Evolutionary conservation across 2,797 vertebrate genomes (phyloP).

Genomic region (Rhinogobio ventralis): DNA sequence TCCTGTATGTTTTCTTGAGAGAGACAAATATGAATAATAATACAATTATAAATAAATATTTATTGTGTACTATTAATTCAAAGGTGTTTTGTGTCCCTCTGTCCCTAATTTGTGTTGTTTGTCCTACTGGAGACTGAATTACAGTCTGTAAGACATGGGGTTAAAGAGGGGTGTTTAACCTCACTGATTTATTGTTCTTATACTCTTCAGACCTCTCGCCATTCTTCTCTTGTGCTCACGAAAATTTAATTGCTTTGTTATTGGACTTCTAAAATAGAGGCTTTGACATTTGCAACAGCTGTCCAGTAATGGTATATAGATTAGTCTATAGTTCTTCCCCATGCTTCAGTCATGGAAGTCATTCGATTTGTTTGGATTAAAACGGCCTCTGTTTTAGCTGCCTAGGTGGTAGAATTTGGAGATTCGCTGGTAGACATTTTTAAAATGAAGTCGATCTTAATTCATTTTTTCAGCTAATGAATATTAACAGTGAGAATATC

Average conservation of each 20-base stretch:
- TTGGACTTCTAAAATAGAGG: constrained; percentile 57
- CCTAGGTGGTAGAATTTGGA: neutral
- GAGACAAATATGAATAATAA: neutral
- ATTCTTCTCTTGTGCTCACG: constrained; percentile 43
- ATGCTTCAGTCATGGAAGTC: constrained; percentile 50
- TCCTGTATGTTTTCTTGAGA: constrained; percentile 32
- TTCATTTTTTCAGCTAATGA: constrained; percentile 17
- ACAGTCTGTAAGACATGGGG: constrained; percentile 14
- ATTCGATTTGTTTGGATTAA: constrained; percentile 38
- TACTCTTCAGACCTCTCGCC: constrained; percentile 37
- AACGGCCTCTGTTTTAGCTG: neutral
- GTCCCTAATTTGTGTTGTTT: constrained; percentile 15
- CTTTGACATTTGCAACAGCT: constrained; percentile 59
- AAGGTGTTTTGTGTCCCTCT: neutral
- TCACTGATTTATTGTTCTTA: constrained; percentile 41
- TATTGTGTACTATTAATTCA: neutral
- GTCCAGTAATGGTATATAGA: constrained; percentile 50
- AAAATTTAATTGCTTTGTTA: constrained; percentile 55
- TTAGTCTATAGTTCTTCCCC: constrained; percentile 33
- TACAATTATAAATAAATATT: neutral
- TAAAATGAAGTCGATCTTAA: neutral
- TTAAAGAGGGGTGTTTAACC: constrained; percentile 19
- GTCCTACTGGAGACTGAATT: constrained; percentile 12
- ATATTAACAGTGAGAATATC: neutral
- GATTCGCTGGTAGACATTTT: constrained; percentile 19